Evolutionary conservation across 2,888 invertebrate genomes (phyloP).

Genomic region (Nezara viridula): DNA sequence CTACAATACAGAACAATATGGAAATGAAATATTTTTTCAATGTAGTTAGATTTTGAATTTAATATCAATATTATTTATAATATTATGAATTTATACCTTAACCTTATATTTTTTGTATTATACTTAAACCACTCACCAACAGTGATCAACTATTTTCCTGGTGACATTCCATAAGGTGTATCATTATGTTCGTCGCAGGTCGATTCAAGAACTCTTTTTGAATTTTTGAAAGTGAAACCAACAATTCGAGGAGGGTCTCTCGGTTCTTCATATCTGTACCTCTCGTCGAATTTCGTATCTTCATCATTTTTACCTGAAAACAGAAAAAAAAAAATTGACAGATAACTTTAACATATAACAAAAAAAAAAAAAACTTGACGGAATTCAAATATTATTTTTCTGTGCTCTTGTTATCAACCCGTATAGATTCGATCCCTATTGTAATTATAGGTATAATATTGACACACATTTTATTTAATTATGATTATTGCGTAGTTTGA

Average conservation of each 20-base stretch:
- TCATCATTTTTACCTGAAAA: neutral
- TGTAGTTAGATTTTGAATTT: too few species aligned
- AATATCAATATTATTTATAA: too few species aligned
- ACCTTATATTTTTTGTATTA: too few species aligned
- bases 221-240: neutral
- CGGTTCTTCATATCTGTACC: neutral
- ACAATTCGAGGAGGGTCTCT: neutral
- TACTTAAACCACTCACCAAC: neutral
- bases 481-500: too few species aligned
- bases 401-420: too few species aligned
- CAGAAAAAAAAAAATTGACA: neutral
- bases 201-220: neutral
- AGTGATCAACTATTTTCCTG: neutral
- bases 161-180: neutral
- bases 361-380: neutral
- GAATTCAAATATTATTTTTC: too few species aligned
- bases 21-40: too few species aligned
- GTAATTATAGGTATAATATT: too few species aligned
- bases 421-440: too few species aligned
- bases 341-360: neutral
- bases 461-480: too few species aligned
- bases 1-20: too few species aligned
- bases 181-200: neutral
- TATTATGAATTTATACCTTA: too few species aligned
- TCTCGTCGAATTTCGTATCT: neutral